Evolutionary conservation across 1,140 invertebrate genomes (phyloP).

Genomic region (Metopolophium dirhodum): DNA sequence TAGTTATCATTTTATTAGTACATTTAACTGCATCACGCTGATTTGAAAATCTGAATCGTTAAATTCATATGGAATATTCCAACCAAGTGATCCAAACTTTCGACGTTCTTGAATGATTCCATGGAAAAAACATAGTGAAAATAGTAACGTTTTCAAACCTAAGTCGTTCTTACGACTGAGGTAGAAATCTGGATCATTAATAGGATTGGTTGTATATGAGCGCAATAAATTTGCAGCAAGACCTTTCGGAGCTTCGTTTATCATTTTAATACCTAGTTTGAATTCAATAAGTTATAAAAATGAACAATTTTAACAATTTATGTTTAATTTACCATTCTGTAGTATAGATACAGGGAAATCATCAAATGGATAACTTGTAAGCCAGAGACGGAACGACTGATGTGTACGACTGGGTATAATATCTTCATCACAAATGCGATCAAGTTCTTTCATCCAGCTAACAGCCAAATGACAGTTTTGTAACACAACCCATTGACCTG

Average conservation of each 20-base stretch:
- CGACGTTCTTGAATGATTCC: slow-evolving; percentile 86
- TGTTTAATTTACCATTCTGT: slow-evolving; percentile 73
- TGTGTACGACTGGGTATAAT: slow-evolving; percentile 73
- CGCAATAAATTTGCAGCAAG: slow-evolving; percentile 81
- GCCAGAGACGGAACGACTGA: slow-evolving; percentile 83
- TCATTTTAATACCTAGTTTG: slow-evolving; percentile 57
- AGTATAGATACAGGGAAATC: slow-evolving; percentile 87
- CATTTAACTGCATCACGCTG: slow-evolving; percentile 80
- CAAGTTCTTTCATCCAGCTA: slow-evolving; percentile 88
- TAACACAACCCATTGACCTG: slow-evolving; percentile 87
- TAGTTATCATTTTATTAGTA: neutral
- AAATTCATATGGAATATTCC: slow-evolving; percentile 95
- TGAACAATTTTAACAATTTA: neutral
- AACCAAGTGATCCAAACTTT: slow-evolving; percentile 88
- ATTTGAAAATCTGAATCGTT: slow-evolving; percentile 90
- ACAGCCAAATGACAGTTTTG: slow-evolving; percentile 94
- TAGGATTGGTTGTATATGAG: slow-evolving; percentile 82
- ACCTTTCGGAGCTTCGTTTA: slow-evolving; percentile 56
- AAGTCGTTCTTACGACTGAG: slow-evolving; percentile 67
- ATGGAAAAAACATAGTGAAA: slow-evolving; percentile 90
- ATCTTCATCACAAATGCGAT: slow-evolving; percentile 82
- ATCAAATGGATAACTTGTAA: slow-evolving; percentile 87
- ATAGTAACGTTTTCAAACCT: slow-evolving; percentile 80
- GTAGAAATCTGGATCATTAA: slow-evolving; percentile 75
- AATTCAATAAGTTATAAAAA: neutral